Conservation (phyloP, 1,140 invertebrate species). For the Drosophila pallidifrons region DNA sequence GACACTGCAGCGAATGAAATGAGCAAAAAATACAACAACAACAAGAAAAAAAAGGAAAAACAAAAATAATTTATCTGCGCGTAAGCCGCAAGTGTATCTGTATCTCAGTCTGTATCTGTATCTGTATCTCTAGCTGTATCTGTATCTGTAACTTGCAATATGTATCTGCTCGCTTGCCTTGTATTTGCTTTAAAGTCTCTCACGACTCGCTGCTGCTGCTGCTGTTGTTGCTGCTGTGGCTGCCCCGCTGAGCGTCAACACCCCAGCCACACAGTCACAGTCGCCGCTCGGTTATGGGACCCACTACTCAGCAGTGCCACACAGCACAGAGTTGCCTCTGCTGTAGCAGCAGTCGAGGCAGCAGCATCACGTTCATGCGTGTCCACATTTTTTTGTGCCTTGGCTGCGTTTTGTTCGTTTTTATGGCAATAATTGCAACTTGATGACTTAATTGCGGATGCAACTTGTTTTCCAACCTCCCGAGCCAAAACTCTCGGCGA, state of each 20-base stretch:
- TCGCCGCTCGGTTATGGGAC: constrained; percentile 36
- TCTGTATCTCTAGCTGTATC: constrained; percentile 47
- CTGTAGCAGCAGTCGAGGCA: not conserved
- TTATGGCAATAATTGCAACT: constrained; percentile 84
- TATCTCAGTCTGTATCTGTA: constrained; percentile 50
- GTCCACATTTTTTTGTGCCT: constrained; percentile 72
- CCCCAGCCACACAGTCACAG: constrained; percentile 47
- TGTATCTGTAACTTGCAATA: constrained; percentile 63
- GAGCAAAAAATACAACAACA: too few relatives aligned
- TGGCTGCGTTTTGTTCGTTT: constrained; percentile 80
- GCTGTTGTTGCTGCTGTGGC: constrained; percentile 22
- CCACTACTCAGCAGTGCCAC: constrained; percentile 13
- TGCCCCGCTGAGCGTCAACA: constrained; percentile 76
- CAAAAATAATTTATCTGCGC: constrained; percentile 79
- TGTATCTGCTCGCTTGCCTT: constrained; percentile 41
- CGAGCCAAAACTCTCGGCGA: not conserved
- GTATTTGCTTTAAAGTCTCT: constrained; percentile 63
- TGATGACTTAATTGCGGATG: constrained; percentile 84
- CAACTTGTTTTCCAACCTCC: constrained; percentile 80
- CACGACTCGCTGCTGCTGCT: constrained; percentile 28
- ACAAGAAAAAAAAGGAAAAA: constrained; percentile 32
- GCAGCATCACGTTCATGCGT: constrained; percentile 79
- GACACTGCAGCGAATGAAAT: too few relatives aligned
- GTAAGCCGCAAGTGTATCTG: constrained; percentile 58
- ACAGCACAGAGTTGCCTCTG: constrained; percentile 17